Conservation (phyloP, 2,113 vertebrate genomes). For the Leiothrix lutea region DNA sequence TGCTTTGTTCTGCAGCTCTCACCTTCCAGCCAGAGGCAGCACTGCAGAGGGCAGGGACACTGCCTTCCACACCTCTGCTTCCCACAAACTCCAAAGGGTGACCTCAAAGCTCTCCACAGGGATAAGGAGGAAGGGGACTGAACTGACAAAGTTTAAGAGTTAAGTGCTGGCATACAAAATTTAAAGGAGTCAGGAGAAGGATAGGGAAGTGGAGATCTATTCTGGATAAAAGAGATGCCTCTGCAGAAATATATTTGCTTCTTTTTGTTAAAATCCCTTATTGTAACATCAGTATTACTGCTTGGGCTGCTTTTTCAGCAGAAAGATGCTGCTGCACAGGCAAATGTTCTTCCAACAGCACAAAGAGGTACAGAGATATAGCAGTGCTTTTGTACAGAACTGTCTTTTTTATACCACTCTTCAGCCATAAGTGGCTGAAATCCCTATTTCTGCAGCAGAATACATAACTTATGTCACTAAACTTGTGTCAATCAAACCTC, state of each 20-base stretch:
- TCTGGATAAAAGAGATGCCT: background rate
- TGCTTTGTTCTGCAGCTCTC: background rate
- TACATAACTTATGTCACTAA: background rate
- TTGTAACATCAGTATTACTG: background rate
- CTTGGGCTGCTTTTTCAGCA: background rate
- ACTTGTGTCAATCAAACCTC: constrained; percentile 21
- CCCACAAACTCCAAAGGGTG: background rate
- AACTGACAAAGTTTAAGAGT: background rate
- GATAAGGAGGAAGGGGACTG: background rate
- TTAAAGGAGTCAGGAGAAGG: background rate
- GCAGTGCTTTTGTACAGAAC: background rate
- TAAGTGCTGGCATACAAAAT: background rate
- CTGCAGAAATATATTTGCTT: background rate
- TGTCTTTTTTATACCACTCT: constrained; percentile 14
- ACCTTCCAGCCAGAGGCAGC: background rate
- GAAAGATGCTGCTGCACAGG: background rate
- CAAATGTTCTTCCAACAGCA: background rate
- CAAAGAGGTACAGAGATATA: background rate
- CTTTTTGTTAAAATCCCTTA: background rate
- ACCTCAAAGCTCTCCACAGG: background rate
- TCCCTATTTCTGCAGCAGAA: background rate
- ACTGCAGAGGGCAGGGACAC: background rate
- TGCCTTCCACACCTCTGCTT: background rate
- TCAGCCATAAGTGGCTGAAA: background rate
- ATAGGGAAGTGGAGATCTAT: background rate